Percentiles rank a stretch among this genome's conserved stretches.
Evolutionary conservation across 2,888 invertebrate genomes (phyloP).

Genomic region (Torymus aiolomorphi): DNA sequence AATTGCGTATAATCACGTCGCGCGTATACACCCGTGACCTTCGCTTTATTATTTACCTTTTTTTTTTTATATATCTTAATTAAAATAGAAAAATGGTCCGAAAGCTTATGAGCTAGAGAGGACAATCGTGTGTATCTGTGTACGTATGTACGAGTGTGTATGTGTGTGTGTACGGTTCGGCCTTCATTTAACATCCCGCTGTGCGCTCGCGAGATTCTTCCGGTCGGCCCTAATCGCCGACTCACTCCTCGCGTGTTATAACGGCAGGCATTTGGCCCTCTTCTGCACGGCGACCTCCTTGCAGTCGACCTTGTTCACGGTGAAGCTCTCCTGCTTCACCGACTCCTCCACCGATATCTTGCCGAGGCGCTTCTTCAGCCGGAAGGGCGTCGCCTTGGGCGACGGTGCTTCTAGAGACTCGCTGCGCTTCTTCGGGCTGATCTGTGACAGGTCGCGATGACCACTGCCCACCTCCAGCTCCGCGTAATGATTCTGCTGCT

Average conservation of each 20-base stretch:
- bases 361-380: constrained; percentile 71
- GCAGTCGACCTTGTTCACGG: constrained; percentile 64
- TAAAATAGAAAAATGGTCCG: constrained; percentile 60
- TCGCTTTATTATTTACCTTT: not conserved
- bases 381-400: constrained; percentile 71
- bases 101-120: constrained; percentile 52
- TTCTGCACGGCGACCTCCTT: constrained; percentile 70
- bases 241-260: constrained; percentile 65
- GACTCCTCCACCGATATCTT: constrained; percentile 72
- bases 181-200: not conserved
- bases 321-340: constrained; percentile 72
- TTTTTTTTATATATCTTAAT: constrained; percentile 28
- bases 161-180: too few relatives aligned
- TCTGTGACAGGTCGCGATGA: constrained; percentile 63
- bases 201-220: not conserved
- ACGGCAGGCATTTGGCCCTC: constrained; percentile 73
- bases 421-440: constrained; percentile 65
- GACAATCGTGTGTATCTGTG: constrained; percentile 3
- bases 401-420: constrained; percentile 65
- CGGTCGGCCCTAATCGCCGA: constrained; percentile 8
- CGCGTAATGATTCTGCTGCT: constrained; percentile 60
- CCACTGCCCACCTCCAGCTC: constrained; percentile 66
- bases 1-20: constrained; percentile 36
- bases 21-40: constrained; percentile 28
- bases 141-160: too few relatives aligned